phyloP scores from a whole-genome alignment of 2,797 vertebrate genomes.

The Gambusia yucatana region DNA sequence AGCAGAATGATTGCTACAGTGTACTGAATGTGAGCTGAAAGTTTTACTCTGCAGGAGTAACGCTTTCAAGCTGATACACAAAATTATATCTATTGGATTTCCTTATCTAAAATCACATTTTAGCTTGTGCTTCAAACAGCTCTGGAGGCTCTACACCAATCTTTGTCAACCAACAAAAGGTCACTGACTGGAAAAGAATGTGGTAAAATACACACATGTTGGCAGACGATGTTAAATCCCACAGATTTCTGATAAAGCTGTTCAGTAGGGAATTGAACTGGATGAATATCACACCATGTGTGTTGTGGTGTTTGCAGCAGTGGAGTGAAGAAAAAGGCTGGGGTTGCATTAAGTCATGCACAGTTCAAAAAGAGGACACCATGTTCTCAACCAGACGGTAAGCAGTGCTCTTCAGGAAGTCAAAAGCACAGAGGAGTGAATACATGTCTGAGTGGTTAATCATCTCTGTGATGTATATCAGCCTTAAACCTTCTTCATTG shows the following conservation, averaged over 20 bases:
- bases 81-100: slow-evolving; percentile 7
- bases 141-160: background rate
- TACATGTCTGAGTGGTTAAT: slow-evolving; percentile 1
- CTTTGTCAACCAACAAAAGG: slow-evolving; percentile 2
- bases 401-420: slow-evolving; percentile 31
- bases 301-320: slow-evolving; percentile 4
- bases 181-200: slow-evolving; percentile 5
- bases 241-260: background rate
- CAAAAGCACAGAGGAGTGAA: background rate
- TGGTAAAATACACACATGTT: background rate
- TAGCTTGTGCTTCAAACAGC: slow-evolving; percentile 5
- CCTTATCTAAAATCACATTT: background rate
- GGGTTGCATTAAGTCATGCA: slow-evolving; percentile 29
- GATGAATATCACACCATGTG: background rate
- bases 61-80: background rate
- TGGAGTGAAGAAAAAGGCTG: slow-evolving; percentile 16
- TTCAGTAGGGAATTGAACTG: slow-evolving; percentile 9
- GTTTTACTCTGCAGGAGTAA: background rate
- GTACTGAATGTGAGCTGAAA: background rate
- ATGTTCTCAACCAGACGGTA: slow-evolving; percentile 34
- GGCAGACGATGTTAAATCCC: background rate
- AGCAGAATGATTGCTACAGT: background rate
- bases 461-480: background rate
- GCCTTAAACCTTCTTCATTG: background rate
- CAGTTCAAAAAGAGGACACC: slow-evolving; percentile 14